phyloP scores from a whole-genome alignment of 1,140 invertebrate genomes.

The Megalopta genalis region DNA sequence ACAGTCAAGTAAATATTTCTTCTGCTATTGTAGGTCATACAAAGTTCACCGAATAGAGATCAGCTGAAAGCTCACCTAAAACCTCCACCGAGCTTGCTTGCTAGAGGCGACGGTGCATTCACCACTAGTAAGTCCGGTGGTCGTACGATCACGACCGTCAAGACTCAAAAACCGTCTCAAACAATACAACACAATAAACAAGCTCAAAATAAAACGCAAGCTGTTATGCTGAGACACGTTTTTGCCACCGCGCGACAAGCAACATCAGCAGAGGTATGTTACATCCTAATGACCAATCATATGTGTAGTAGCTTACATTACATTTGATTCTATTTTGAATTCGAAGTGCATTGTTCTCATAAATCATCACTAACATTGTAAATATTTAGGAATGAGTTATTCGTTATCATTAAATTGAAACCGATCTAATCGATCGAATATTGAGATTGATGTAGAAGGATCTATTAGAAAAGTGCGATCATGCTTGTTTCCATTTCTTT shows the following conservation, averaged over 20 bases:
- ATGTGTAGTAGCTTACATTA: neutral
- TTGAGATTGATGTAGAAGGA: neutral
- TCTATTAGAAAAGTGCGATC: neutral
- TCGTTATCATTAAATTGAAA: neutral
- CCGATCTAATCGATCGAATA: neutral
- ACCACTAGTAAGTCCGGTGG: constrained; percentile 75
- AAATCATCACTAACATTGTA: neutral
- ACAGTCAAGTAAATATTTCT: neutral
- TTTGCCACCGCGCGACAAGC: constrained; percentile 72
- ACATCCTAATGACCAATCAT: neutral
- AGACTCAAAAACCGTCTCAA: constrained; percentile 76
- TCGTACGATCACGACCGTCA: constrained; percentile 76
- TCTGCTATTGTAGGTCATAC: constrained; percentile 82
- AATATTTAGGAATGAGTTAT: neutral
- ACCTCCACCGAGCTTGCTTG: constrained; percentile 88
- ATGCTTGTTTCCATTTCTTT: constrained; percentile 33
- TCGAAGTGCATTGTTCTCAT: neutral
- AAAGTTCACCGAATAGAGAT: constrained; percentile 93
- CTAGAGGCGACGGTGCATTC: constrained; percentile 75
- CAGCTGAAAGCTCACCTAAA: constrained; percentile 92
- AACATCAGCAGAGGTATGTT: constrained; percentile 70
- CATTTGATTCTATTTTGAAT: neutral
- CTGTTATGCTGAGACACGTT: constrained; percentile 77
- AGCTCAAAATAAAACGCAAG: constrained; percentile 74
- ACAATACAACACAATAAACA: constrained; percentile 71